A percentile compares a stretch with the other conserved stretches of the same genome.
Conservation (phyloP, 2,888 invertebrate genomes). For the Cerastis rubricosa region DNA sequence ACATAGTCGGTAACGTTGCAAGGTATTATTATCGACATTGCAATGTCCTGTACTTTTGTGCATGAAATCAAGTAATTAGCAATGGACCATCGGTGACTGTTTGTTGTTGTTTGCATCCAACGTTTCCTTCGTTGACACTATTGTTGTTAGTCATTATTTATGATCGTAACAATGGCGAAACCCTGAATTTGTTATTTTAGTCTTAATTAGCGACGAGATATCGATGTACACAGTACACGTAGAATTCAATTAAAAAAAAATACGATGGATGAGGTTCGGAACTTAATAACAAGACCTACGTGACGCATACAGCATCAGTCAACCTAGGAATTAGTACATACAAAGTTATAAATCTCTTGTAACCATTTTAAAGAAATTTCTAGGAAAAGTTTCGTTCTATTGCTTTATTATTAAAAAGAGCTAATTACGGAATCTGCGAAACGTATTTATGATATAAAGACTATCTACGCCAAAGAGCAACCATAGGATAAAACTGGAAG, state of each 20-base stretch:
- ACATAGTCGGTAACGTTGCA: slow-evolving; percentile 46
- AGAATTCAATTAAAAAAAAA: slow-evolving; percentile 15
- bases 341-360: slow-evolving; percentile 3
- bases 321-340: not conserved
- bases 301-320: not conserved
- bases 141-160: slow-evolving; percentile 38
- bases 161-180: slow-evolving; percentile 25
- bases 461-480: not conserved
- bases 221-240: not conserved
- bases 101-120: slow-evolving; percentile 39
- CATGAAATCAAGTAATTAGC: slow-evolving; percentile 48
- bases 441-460: not conserved
- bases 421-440: not conserved
- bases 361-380: not conserved
- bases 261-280: not conserved
- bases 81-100: slow-evolving; percentile 35
- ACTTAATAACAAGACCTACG: slow-evolving; percentile 3
- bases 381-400: not conserved
- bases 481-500: not conserved
- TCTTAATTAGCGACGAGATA: slow-evolving; percentile 29
- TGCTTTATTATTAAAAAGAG: not conserved
- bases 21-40: slow-evolving; percentile 58
- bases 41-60: slow-evolving; percentile 52
- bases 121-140: slow-evolving; percentile 6
- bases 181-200: slow-evolving; percentile 15